Percentiles rank a stretch among this genome's conserved stretches.
phyloP scores from a whole-genome alignment of 2,797 vertebrate genomes.

The Lemur catta region DNA sequence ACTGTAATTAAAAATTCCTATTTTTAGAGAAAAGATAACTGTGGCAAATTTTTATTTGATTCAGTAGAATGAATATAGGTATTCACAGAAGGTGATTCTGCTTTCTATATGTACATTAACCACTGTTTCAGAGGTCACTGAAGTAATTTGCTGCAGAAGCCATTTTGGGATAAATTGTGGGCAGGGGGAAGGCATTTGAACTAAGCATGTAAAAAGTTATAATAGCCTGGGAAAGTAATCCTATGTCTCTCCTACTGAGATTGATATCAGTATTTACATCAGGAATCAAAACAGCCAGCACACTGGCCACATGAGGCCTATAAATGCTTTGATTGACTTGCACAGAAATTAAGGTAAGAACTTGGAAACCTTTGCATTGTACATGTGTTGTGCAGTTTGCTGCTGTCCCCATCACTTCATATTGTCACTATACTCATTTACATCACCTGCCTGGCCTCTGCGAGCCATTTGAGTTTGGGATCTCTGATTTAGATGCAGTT shows the following conservation, averaged over 20 bases:
- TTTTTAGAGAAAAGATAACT: background rate
- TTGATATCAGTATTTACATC: background rate
- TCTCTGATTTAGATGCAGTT: background rate
- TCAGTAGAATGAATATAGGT: background rate
- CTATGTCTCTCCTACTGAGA: background rate
- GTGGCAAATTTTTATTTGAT: background rate
- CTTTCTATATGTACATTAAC: background rate
- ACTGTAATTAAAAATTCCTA: background rate
- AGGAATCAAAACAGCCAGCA: background rate
- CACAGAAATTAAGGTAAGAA: background rate
- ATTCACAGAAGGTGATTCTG: background rate
- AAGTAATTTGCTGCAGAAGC: background rate
- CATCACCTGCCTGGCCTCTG: background rate
- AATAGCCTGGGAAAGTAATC: background rate
- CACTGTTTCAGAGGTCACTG: background rate
- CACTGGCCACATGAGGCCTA: background rate
- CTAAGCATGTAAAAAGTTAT: background rate
- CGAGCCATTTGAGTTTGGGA: background rate
- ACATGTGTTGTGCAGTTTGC: background rate
- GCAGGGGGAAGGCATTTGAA: background rate
- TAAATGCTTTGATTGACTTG: background rate
- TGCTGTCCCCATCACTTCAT: background rate
- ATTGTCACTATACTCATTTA: background rate
- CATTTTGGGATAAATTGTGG: background rate
- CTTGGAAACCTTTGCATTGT: background rate